A percentile compares a stretch with the other conserved stretches of the same genome.
Conservation (phyloP, 1,140 invertebrate species). For the Gryllus bimaculatus region DNA sequence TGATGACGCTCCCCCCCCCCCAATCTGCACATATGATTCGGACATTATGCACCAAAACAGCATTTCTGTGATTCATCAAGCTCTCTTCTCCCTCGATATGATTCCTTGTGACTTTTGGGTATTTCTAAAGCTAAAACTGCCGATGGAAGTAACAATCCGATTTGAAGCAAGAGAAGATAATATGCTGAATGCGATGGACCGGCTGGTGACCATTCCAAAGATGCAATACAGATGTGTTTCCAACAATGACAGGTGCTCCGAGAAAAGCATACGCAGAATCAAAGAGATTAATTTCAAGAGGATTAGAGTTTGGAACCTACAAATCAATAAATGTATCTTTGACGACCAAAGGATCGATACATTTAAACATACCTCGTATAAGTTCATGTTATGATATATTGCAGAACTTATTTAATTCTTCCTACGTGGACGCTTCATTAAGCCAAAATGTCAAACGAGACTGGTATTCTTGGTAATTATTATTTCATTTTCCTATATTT, state of each 20-base stretch:
- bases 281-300: background rate
- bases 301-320: background rate
- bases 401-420: too few relatives aligned
- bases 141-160: background rate
- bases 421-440: too few relatives aligned
- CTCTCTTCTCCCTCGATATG: background rate
- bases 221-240: constrained; percentile 7
- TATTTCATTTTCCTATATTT: too few relatives aligned
- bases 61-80: background rate
- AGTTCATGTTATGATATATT: too few relatives aligned
- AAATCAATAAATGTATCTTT: background rate
- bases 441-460: too few relatives aligned
- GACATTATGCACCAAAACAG: background rate
- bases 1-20: background rate
- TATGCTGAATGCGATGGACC: constrained; percentile 12
- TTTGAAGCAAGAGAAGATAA: constrained; percentile 16
- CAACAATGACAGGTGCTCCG: background rate
- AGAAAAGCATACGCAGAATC: background rate
- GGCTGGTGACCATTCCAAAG: constrained; percentile 13
- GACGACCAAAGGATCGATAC: background rate
- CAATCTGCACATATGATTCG: background rate
- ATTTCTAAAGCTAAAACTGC: background rate
- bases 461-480: too few relatives aligned
- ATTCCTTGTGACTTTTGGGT: background rate
- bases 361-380: too few relatives aligned